Percentiles rank a stretch among this genome's conserved stretches.
These are phyloP conservation scores for Ypsolopha scabrella DNA, from an alignment of 2,888 invertebrate species.

Conservation along the genomic window DNA sequence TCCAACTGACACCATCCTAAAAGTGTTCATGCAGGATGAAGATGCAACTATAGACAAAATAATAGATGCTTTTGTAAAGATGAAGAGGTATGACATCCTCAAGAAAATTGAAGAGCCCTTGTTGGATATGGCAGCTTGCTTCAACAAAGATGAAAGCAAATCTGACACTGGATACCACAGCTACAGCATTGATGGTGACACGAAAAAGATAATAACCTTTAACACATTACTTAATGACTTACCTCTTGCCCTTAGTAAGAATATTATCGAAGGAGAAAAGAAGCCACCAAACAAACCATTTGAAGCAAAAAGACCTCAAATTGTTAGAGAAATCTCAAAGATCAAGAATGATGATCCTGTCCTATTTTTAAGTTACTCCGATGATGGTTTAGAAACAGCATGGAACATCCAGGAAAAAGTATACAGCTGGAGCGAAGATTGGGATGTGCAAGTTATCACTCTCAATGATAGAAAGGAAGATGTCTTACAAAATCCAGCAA, in stretches of 20 bases:
- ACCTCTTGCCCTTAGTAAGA: conserved; percentile 50
- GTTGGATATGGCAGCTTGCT: conserved; percentile 39
- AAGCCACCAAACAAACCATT: conserved; percentile 22
- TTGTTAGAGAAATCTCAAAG: conserved; percentile 1
- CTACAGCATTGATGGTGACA: conserved; percentile 31
- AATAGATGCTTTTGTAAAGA: conserved; percentile 51
- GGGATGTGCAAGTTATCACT: conserved; percentile 44
- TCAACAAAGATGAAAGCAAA: conserved; percentile 48
- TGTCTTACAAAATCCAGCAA: conserved; percentile 64
- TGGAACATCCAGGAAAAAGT: conserved; percentile 58
- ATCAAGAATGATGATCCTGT: conserved; percentile 34
- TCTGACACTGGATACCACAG: conserved; percentile 43
- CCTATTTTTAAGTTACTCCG: conserved; percentile 64
- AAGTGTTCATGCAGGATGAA: conserved; percentile 61
- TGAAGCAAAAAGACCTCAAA: conserved; percentile 16
- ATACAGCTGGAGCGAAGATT: conserved; percentile 47
- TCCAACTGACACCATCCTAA: conserved; percentile 63
- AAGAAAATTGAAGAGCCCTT: conserved; percentile 57
- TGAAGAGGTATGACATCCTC: conserved; percentile 64
- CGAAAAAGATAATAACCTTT: conserved; percentile 43
- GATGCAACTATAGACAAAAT: conserved; percentile 68
- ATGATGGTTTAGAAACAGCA: conserved; percentile 61
- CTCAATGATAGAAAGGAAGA: conserved; percentile 60
- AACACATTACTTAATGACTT: conserved; percentile 46
- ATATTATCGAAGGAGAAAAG: conserved; percentile 28